These are phyloP conservation scores for Palloptera scutellata DNA, from an alignment of 2,888 invertebrate species.

Conservation along the genomic window DNA sequence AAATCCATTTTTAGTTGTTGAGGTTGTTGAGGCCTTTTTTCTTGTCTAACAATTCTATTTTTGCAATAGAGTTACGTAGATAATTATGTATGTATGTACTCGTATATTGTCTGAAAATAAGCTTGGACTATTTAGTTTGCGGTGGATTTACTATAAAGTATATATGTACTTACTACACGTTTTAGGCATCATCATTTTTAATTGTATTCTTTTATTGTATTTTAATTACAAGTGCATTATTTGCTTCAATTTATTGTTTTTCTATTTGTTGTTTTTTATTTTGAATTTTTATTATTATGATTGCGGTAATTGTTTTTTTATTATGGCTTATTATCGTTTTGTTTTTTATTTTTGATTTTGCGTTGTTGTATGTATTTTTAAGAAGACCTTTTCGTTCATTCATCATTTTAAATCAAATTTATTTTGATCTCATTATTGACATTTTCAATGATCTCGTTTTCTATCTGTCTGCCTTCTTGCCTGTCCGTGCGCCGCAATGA, in stretches of 20 bases:
- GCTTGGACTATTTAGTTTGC: neutral
- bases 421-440: constrained; percentile 27
- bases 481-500: too few relatives aligned
- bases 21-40: constrained; percentile 33
- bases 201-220: constrained; percentile 20
- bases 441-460: constrained; percentile 13
- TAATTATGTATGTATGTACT: too few relatives aligned
- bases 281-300: neutral
- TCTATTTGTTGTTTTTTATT: constrained; percentile 11
- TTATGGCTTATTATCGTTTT: neutral
- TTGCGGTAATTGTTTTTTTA: neutral
- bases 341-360: constrained; percentile 12
- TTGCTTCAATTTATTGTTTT: constrained; percentile 6
- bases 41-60: constrained; percentile 20
- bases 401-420: constrained; percentile 14
- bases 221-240: constrained; percentile 30
- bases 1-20: constrained; percentile 35
- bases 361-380: neutral
- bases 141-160: neutral
- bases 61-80: too few relatives aligned
- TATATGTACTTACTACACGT: constrained; percentile 2
- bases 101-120: too few relatives aligned
- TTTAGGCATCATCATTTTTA: neutral
- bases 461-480: too few relatives aligned
- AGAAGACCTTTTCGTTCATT: neutral